Base-by-base conservation (phyloP, 1,140 invertebrate genomes). In the Ostrea edulis region DNA sequence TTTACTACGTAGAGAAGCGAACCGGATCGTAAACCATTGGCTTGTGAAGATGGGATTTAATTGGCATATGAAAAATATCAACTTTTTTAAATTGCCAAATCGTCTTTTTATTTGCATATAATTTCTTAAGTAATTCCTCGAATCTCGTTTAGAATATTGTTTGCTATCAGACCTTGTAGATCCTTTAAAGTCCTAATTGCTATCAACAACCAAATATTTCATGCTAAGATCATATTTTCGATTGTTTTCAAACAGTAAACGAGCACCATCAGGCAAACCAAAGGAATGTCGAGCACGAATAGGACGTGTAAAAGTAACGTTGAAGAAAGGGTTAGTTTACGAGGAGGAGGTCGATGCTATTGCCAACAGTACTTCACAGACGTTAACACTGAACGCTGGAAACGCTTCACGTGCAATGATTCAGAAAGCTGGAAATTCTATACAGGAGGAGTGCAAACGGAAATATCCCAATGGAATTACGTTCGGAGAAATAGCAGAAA, bases 301-400 rank as follows among this genome's bases (percentile, higher is more conserved):
- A 14, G 68, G 68, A 2, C 68, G 68, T 14, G 68, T 77, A 17
- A 77, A 25, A 17, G 68, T 77, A 9, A 77, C 22, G 22, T 77
- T 77, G 68, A 77, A 77, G 25, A 77, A 77, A 35, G 68, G 68
- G 9, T 35, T 77, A 77, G 68, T 77, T 77, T 77, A 77, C 25
- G 68, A 77, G 11, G 68, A 77, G 51, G 44, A 93, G 93, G 90
- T 90, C 44, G 91, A 93, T 88, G 92, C 92, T 0, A 90, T 93
- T 44, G 92, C 93, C 3, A 92, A 91, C 65, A 90, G 90, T 20
- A 83, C 91, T 62, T 82, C 91, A 0, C 22, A 84, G 17, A 86
- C 89, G 20, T 87, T 94, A 44, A 89, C 90, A 8, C 84, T 94
- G 22, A 86, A 87, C 12, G 86, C 53, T 55, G 90, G 92, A 5